phyloP scores from a whole-genome alignment of 2,113 vertebrate genomes.

The Mustela nigripes region DNA sequence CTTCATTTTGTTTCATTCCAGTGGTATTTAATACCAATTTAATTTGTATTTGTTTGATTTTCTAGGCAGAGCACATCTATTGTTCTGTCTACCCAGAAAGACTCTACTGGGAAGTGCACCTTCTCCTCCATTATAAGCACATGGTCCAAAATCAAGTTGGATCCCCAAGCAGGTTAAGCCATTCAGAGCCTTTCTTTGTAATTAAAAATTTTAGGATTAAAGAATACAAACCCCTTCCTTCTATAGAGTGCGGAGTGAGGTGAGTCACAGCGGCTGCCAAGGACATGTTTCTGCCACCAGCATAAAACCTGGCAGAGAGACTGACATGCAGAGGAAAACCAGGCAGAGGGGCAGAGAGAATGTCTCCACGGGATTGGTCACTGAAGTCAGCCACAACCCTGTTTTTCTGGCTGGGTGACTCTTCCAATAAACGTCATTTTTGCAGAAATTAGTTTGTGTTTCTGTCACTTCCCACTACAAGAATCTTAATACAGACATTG shows the following conservation, averaged over 20 bases:
- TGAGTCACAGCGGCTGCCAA: neutral
- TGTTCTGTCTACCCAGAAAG: conserved; percentile 12
- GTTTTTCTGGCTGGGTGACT: neutral
- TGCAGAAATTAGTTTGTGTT: conserved; percentile 13
- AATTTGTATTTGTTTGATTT: neutral
- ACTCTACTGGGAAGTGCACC: neutral
- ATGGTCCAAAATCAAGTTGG: neutral
- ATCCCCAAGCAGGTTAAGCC: neutral
- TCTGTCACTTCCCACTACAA: neutral
- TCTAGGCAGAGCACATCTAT: neutral
- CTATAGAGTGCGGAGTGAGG: neutral
- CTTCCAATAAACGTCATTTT: neutral
- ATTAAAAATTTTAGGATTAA: neutral
- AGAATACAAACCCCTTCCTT: neutral
- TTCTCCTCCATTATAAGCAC: neutral
- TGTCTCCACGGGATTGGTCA: neutral
- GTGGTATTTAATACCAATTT: neutral
- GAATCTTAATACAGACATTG: neutral
- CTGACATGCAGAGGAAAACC: neutral
- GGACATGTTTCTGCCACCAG: neutral
- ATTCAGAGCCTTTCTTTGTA: neutral
- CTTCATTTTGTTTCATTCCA: conserved; percentile 19
- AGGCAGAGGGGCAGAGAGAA: neutral
- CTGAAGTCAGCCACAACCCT: no score
- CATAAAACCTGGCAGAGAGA: neutral